A percentile compares a stretch with the other conserved stretches of the same genome.
Conservation (phyloP, 2,888 invertebrate species). For the Caenorhabditis drosophilae region DNA sequence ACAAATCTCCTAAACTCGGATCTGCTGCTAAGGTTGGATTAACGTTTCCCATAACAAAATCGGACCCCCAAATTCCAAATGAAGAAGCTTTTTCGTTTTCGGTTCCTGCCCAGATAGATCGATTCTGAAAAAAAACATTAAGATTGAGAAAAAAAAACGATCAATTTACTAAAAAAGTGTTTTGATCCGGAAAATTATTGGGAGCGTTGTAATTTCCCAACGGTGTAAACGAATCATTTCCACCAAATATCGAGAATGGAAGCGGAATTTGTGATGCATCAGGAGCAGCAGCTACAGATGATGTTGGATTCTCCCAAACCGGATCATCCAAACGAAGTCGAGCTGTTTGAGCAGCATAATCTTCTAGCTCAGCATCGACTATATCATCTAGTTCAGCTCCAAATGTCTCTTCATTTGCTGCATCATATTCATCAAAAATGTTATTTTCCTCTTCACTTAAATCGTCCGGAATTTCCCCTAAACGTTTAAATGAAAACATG, state of each 20-base stretch:
- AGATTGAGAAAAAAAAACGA: not conserved
- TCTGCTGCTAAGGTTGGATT: not conserved
- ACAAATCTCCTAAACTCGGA: not conserved
- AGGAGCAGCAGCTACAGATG: conserved; percentile 38
- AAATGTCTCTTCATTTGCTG: conserved; percentile 67
- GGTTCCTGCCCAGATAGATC: conserved; percentile 28
- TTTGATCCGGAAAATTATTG: conserved; percentile 7
- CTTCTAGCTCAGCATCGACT: conserved; percentile 48
- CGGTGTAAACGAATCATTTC: conserved; percentile 3
- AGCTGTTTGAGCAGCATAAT: conserved; percentile 59
- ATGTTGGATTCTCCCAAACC: conserved; percentile 44
- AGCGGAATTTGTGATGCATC: conserved; percentile 56
- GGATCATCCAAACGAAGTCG: conserved; percentile 51
- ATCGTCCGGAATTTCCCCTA: conserved; percentile 27
- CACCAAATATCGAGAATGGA: conserved; percentile 36
- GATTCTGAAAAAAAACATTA: conserved; percentile 10
- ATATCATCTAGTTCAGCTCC: conserved; percentile 47
- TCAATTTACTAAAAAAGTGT: not conserved
- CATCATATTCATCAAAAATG: conserved; percentile 53
- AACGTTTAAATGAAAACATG: too few species aligned
- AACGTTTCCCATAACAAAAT: conserved; percentile 10
- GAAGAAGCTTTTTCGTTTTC: conserved; percentile 3
- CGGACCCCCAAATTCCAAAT: conserved; percentile 25
- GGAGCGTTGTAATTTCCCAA: conserved; percentile 4
- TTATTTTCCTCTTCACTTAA: conserved; percentile 34